These are phyloP conservation scores for Aepyceros melampus DNA, from an alignment of 2,113 vertebrate species.

Conservation along the genomic window DNA sequence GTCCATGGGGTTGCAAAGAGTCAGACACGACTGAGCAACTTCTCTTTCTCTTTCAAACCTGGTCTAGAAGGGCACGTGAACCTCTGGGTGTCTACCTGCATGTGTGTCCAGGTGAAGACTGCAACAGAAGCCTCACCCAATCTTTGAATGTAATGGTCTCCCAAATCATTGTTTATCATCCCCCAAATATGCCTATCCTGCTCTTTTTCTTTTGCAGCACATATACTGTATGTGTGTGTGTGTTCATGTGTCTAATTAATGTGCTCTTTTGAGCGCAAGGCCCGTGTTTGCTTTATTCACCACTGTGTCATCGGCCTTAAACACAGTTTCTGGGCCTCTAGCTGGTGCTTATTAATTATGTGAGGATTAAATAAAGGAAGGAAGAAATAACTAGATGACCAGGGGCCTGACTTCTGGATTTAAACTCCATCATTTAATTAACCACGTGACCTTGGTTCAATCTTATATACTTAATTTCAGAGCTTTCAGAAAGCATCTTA, in stretches of 20 bases:
- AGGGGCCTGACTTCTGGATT: conserved; percentile 11
- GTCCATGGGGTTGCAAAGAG: too few species aligned
- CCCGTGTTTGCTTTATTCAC: conserved; percentile 21
- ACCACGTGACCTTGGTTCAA: conserved; percentile 11
- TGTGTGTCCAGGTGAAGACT: background rate
- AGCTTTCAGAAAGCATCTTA: background rate
- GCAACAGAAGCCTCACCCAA: background rate
- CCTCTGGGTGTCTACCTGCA: background rate
- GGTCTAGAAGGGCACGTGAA: background rate
- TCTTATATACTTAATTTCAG: conserved; percentile 7
- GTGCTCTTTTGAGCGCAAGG: background rate
- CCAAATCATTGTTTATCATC: background rate
- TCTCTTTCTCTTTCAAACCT: too few species aligned
- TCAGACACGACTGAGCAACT: too few species aligned
- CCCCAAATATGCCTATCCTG: background rate
- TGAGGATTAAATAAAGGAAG: conserved; percentile 61
- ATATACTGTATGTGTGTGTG: background rate
- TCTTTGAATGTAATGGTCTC: background rate
- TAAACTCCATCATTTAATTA: conserved; percentile 57
- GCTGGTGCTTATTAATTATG: conserved; percentile 36
- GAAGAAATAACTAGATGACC: conserved; percentile 32
- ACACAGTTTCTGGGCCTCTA: background rate
- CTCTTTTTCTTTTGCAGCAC: background rate
- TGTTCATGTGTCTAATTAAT: background rate
- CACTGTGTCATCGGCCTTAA: background rate